These are phyloP conservation scores for Monodelphis domestica DNA, from an alignment of 2,797 vertebrate genomes.

Conservation along the genomic window DNA sequence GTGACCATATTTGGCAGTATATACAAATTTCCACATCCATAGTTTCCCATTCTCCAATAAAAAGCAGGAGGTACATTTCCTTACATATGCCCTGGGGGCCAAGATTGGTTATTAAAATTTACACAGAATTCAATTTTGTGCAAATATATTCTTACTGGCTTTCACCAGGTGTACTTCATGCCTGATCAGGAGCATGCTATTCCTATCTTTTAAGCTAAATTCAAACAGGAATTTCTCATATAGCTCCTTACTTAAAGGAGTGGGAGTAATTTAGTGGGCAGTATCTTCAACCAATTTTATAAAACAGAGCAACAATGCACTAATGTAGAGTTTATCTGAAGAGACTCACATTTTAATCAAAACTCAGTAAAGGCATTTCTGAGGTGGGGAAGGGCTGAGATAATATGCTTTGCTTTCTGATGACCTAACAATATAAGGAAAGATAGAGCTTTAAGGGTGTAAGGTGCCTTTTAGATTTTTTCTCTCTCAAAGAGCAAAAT, in stretches of 20 bases:
- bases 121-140: neutral
- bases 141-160: neutral
- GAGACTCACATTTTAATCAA: neutral
- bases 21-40: neutral
- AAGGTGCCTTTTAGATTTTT: neutral
- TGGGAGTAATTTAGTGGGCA: neutral
- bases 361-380: neutral
- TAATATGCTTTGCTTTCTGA: neutral
- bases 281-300: neutral
- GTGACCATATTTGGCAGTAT: neutral
- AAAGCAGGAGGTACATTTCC: neutral
- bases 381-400: neutral
- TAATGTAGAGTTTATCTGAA: neutral
- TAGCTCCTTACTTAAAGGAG: neutral
- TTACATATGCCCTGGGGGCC: neutral
- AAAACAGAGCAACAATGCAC: neutral
- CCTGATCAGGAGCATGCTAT: neutral
- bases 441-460: neutral
- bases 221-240: slow-evolving; percentile 2
- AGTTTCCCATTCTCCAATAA: neutral
- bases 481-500: neutral
- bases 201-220: slow-evolving; percentile 19
- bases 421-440: neutral
- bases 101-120: neutral
- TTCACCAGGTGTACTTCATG: neutral